These are phyloP conservation scores for Bombylius discolor DNA, from an alignment of 2,888 invertebrate genomes.

Conservation along the genomic window DNA sequence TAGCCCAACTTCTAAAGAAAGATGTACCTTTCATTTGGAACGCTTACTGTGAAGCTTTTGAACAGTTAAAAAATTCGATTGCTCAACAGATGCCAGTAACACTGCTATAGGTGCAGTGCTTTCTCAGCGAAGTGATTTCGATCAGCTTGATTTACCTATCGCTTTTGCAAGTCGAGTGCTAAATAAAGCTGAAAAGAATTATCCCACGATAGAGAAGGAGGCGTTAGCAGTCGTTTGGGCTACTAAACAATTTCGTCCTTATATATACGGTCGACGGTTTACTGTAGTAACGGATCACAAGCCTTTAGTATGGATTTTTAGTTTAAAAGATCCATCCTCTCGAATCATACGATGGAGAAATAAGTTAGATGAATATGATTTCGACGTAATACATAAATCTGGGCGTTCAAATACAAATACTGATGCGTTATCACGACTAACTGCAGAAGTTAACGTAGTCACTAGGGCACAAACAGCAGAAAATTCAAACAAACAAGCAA, in stretches of 20 bases:
- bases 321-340: not conserved
- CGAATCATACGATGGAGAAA: not conserved
- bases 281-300: not conserved
- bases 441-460: not conserved
- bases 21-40: not conserved
- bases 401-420: not conserved
- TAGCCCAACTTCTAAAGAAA: not conserved
- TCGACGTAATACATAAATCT: not conserved
- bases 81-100: not conserved
- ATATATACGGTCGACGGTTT: not conserved
- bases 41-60: not conserved
- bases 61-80: not conserved
- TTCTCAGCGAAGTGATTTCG: not conserved
- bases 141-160: not conserved
- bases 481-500: too few species aligned
- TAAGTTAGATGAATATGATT: not conserved
- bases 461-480: not conserved
- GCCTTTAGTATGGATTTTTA: not conserved
- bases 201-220: not conserved
- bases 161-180: not conserved
- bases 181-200: not conserved
- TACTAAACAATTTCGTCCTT: not conserved
- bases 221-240: not conserved
- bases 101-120: not conserved
- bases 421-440: not conserved